A percentile compares a stretch with the other conserved stretches of the same genome.
These are phyloP conservation scores for Araneus ventricosus DNA, from an alignment of 1,140 invertebrate genomes.

Conservation along the genomic window DNA sequence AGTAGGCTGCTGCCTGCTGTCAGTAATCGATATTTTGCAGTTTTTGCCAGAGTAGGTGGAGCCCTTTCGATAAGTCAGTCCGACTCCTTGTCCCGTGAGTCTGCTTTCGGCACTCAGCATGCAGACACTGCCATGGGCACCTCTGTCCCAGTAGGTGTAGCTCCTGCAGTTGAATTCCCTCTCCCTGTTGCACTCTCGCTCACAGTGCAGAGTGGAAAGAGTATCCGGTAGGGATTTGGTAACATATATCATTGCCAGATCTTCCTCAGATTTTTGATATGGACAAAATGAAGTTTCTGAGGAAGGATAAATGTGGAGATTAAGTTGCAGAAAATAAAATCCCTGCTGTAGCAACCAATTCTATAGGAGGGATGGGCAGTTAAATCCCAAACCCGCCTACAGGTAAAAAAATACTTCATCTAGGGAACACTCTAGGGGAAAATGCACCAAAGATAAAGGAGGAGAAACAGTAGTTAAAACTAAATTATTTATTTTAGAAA, in stretches of 20 bases:
- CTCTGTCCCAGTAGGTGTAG: slow-evolving; percentile 80
- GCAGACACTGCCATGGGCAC: slow-evolving; percentile 77
- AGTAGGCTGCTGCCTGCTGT: slow-evolving; percentile 20
- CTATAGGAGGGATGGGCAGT: too few relatives aligned
- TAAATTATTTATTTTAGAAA: too few relatives aligned
- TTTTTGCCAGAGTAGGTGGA: slow-evolving; percentile 80
- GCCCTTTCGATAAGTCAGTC: slow-evolving; percentile 79
- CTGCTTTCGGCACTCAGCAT: slow-evolving; percentile 80
- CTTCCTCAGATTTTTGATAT: slow-evolving; percentile 71
- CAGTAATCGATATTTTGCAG: slow-evolving; percentile 76
- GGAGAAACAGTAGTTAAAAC: too few relatives aligned
- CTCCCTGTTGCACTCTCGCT: slow-evolving; percentile 81
- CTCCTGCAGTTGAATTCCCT: slow-evolving; percentile 81
- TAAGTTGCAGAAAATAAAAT: too few relatives aligned
- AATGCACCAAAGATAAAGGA: too few relatives aligned
- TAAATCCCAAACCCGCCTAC: too few relatives aligned
- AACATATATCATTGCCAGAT: slow-evolving; percentile 70
- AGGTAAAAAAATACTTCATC: too few relatives aligned
- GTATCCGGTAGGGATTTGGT: slow-evolving; percentile 80
- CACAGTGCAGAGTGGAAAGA: slow-evolving; percentile 79
- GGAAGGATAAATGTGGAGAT: too few relatives aligned
- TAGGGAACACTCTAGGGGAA: too few relatives aligned
- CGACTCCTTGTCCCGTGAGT: slow-evolving; percentile 78
- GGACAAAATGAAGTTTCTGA: slow-evolving; percentile 72
- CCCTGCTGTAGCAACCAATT: too few relatives aligned